Evolutionary conservation across 2,888 invertebrate species (phyloP).

Genomic region (Ophion costatus): DNA sequence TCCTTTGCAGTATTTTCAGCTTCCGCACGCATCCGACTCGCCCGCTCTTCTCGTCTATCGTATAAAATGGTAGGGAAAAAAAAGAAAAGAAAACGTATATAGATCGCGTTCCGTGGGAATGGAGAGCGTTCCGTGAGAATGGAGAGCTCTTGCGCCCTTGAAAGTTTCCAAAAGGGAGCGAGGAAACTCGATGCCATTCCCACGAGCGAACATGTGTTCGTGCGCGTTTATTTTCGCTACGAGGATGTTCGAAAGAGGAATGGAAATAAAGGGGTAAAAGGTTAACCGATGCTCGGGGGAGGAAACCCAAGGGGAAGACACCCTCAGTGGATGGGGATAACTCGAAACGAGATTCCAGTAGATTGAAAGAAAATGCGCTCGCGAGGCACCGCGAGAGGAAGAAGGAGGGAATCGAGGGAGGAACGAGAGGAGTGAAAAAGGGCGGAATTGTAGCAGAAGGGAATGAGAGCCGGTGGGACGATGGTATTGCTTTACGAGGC

Average conservation of each 20-base stretch:
- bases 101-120: constrained; percentile 63
- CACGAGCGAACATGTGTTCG: neutral
- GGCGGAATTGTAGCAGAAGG: constrained; percentile 1
- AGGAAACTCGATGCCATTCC: constrained; percentile 45
- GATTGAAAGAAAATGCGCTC: constrained; percentile 44
- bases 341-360: constrained; percentile 49
- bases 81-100: constrained; percentile 24
- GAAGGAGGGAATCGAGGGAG: neutral
- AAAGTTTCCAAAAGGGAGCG: constrained; percentile 67
- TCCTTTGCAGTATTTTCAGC: constrained; percentile 42
- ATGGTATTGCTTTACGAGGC: constrained; percentile 74
- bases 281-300: constrained; percentile 54
- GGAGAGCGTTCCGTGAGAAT: constrained; percentile 66
- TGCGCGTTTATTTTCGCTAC: constrained; percentile 2
- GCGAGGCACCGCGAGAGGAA: neutral
- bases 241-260: neutral
- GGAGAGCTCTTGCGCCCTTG: constrained; percentile 56
- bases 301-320: constrained; percentile 23
- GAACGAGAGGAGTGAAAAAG: constrained; percentile 16
- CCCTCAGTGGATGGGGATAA: constrained; percentile 1
- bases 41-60: constrained; percentile 2
- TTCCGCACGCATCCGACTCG: constrained; percentile 15
- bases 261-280: constrained; percentile 47
- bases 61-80: neutral
- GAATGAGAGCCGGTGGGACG: constrained; percentile 68